Percentiles rank a stretch among this genome's conserved stretches.
These are phyloP conservation scores for Melanerpes aurifrons DNA, from an alignment of 2,113 vertebrate genomes.

Conservation along the genomic window DNA sequence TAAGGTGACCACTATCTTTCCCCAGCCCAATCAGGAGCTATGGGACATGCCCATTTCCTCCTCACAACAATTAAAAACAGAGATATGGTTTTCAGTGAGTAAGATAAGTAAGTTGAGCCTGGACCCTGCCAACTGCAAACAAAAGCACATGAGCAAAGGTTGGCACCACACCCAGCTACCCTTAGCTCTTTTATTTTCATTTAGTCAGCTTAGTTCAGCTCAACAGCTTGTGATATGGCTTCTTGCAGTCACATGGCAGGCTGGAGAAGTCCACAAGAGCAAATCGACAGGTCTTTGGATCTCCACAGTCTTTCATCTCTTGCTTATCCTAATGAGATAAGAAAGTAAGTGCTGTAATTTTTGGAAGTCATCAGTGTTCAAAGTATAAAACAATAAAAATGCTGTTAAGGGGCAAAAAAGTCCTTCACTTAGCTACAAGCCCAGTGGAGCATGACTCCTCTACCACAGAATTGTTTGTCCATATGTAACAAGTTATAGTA, in stretches of 20 bases:
- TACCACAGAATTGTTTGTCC: not conserved
- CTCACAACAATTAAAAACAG: not conserved
- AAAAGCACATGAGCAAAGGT: slow-evolving; percentile 41
- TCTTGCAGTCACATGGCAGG: not conserved
- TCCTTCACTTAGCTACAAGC: not conserved
- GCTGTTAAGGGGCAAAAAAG: not conserved
- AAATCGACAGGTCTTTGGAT: not conserved
- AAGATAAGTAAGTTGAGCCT: not conserved
- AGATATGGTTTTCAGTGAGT: not conserved
- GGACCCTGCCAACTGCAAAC: slow-evolving; percentile 35
- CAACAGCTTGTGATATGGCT: not conserved
- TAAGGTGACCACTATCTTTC: not conserved
- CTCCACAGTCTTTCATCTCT: not conserved
- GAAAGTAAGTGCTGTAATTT: not conserved
- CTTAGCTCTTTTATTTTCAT: slow-evolving; percentile 30
- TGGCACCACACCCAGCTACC: not conserved
- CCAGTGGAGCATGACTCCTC: accelerated
- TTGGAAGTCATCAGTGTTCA: not conserved
- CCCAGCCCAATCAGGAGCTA: not conserved
- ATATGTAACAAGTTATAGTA: not conserved
- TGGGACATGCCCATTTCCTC: slow-evolving; percentile 2
- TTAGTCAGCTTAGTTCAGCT: slow-evolving; percentile 23
- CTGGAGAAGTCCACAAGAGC: not conserved
- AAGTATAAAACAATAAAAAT: slow-evolving; percentile 18
- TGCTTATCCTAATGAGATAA: slow-evolving; percentile 20